Evolutionary conservation across 1,140 invertebrate genomes (phyloP).

Genomic region (Leucophenga varia): DNA sequence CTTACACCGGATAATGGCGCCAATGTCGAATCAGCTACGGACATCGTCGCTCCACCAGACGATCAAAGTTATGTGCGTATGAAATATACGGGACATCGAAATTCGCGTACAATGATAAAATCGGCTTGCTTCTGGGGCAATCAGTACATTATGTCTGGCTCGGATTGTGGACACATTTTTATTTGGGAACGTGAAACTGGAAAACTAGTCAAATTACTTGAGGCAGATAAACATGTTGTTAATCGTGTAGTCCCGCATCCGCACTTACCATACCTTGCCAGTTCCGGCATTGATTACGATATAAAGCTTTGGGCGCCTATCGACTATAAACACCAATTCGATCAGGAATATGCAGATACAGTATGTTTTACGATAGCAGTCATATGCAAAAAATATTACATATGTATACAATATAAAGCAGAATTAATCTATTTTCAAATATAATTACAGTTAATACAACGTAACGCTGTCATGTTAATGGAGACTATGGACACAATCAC

Average conservation of each 20-base stretch:
- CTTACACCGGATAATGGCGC: too few relatives aligned
- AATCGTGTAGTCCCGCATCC: conserved; percentile 88
- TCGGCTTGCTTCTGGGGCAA: conserved; percentile 88
- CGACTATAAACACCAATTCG: conserved; percentile 64
- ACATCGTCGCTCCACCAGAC: too few relatives aligned
- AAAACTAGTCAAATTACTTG: conserved; percentile 73
- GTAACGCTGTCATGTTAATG: conserved; percentile 85
- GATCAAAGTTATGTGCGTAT: conserved; percentile 60
- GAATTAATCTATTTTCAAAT: conserved; percentile 1
- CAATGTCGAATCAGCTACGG: too few relatives aligned
- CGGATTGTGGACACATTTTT: conserved; percentile 82
- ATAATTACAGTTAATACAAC: conserved; percentile 70
- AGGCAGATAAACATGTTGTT: conserved; percentile 84
- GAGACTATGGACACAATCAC: conserved; percentile 88
- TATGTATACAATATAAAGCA: not conserved
- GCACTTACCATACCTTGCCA: conserved; percentile 75
- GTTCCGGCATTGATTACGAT: conserved; percentile 89
- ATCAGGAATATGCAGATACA: conserved; percentile 68
- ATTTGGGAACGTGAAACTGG: conserved; percentile 68
- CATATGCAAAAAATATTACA: not conserved
- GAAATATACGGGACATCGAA: conserved; percentile 80
- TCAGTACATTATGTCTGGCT: conserved; percentile 80
- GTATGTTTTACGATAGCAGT: conserved; percentile 58
- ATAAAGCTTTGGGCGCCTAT: conserved; percentile 83
- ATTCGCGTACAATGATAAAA: conserved; percentile 87